A percentile compares a stretch with the other conserved stretches of the same genome.
phyloP scores from a whole-genome alignment of 2,888 invertebrate species.

The Mythimna ferrago region DNA sequence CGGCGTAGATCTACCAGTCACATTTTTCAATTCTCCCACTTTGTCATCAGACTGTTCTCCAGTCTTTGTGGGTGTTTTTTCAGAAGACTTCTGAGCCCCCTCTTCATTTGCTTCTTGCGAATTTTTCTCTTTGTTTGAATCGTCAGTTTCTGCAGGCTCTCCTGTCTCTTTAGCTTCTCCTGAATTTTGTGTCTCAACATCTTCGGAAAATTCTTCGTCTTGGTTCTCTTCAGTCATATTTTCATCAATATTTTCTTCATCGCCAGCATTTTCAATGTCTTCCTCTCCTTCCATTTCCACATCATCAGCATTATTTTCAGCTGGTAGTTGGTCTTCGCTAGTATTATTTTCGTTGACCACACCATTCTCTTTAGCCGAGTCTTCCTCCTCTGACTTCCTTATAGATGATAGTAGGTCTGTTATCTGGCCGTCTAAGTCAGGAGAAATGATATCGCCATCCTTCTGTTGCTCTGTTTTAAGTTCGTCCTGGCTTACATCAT shows the following conservation, averaged over 20 bases:
- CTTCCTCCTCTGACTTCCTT: constrained; percentile 66
- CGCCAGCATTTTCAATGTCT: constrained; percentile 16
- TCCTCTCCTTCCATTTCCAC: constrained; percentile 12
- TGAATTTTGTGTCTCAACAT: constrained; percentile 19
- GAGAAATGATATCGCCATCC: constrained; percentile 35
- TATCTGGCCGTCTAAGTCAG: constrained; percentile 77
- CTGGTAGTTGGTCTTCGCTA: constrained; percentile 15
- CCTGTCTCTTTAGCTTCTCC: constrained; percentile 12
- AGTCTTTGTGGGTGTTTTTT: background rate
- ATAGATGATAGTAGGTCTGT: constrained; percentile 76
- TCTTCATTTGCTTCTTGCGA: background rate
- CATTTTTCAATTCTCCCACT: constrained; percentile 64
- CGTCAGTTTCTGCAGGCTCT: background rate
- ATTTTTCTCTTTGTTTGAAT: constrained; percentile 16
- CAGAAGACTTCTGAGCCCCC: background rate
- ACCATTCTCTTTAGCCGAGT: constrained; percentile 23
- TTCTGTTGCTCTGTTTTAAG: constrained; percentile 18
- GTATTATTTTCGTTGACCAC: constrained; percentile 26
- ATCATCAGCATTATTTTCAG: constrained; percentile 20
- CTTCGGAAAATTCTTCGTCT: constrained; percentile 4
- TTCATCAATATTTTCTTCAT: constrained; percentile 28
- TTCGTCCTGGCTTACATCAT: constrained; percentile 3
- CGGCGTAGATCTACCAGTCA: constrained; percentile 69
- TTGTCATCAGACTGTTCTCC: constrained; percentile 42
- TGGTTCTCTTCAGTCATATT: constrained; percentile 13